phyloP scores from a whole-genome alignment of 2,797 vertebrate species.

The Rhynchotus rufescens region DNA sequence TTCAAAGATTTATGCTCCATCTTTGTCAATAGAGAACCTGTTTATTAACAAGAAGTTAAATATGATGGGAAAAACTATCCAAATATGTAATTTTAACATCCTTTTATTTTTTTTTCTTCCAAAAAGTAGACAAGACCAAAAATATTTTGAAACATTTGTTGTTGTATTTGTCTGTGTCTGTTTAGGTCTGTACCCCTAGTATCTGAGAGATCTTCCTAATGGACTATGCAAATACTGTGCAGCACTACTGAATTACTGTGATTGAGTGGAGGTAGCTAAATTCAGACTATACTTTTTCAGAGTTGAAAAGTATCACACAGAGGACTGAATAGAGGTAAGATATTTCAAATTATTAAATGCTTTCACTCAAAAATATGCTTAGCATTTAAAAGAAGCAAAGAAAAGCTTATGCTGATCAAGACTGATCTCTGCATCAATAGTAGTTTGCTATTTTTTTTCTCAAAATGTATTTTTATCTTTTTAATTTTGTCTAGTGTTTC shows the following conservation, averaged over 20 bases:
- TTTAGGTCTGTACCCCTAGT: not conserved
- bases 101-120: not conserved
- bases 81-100: not conserved
- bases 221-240: not conserved
- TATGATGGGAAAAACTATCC: not conserved
- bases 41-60: not conserved
- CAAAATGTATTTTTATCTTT: not conserved
- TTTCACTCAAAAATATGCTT: not conserved
- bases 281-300: not conserved
- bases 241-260: not conserved
- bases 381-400: not conserved
- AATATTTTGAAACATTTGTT: not conserved
- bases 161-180: not conserved
- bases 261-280: not conserved
- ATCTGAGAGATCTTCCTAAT: not conserved
- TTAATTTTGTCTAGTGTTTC: slow-evolving; percentile 19
- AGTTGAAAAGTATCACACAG: not conserved
- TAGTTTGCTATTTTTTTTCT: not conserved
- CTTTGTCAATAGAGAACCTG: not conserved
- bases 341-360: not conserved
- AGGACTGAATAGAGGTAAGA: not conserved
- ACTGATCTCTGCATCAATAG: not conserved
- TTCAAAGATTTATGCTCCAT: not conserved
- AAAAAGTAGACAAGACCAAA: not conserved
- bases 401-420: not conserved